Evolutionary conservation across 2,888 invertebrate species (phyloP).

Genomic region (Tanytarsus gracilentus): DNA sequence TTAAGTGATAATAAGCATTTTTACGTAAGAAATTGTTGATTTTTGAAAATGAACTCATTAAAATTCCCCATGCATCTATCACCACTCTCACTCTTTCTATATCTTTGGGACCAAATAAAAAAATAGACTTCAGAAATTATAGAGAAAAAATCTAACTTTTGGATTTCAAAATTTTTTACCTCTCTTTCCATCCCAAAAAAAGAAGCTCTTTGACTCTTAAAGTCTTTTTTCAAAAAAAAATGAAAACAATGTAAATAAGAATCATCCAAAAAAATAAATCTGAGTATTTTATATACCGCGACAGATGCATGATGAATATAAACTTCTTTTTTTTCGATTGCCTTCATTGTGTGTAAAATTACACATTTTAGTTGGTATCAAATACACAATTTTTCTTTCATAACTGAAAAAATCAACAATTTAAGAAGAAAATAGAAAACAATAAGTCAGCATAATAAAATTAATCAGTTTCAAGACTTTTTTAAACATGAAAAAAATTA

Average conservation of each 20-base stretch:
- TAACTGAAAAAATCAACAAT: neutral
- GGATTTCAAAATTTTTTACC: neutral
- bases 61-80: too few relatives aligned
- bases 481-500: neutral
- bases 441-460: neutral
- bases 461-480: constrained; percentile 1
- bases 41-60: neutral
- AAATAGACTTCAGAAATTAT: constrained; percentile 5
- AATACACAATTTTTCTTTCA: neutral
- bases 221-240: neutral
- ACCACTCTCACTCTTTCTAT: neutral
- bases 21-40: neutral
- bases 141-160: neutral
- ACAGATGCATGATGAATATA: constrained; percentile 8
- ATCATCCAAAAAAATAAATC: neutral
- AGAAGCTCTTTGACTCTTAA: neutral
- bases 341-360: constrained; percentile 24
- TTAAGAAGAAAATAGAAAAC: neutral
- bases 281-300: constrained; percentile 8
- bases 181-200: neutral
- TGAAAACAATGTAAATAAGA: neutral
- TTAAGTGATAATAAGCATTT: too few relatives aligned
- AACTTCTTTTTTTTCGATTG: constrained; percentile 24
- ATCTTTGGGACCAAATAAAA: constrained; percentile 13
- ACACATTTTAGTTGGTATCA: neutral